Base-by-base conservation (phyloP, 2,888 invertebrate species). In the Parnassius smintheus region DNA sequence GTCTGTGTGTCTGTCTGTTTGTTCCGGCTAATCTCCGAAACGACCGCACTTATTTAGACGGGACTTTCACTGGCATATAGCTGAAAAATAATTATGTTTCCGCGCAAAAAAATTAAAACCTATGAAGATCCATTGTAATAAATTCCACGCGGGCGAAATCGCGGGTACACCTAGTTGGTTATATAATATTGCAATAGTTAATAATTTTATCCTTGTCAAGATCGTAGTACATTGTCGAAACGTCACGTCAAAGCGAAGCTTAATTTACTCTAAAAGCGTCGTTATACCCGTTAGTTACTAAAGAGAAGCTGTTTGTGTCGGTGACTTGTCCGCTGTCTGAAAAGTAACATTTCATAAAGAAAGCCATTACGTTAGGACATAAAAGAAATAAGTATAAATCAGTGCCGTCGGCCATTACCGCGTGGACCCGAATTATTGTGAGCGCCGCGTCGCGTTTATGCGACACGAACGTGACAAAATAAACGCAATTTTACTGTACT, bases 341-440 rank as follows among this genome's bases (percentile, higher is more conserved):
- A 84, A 59, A 76, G 77, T 78, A 80, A 80, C 80, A 78, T 80
- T 83, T 75, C 77, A 81, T 81, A 80, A 82, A 83, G 81, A 83
- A 84, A 85, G 78, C 83, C 81, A 88, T 88, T 88, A 81, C 74
- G 82, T 81, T 74, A 76, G 81, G 76, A 83, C 86, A 89, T 88
- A 89, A 90, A 89, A 88, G 86, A 86, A 88, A 87, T 82, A 85
- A 82, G 83, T 85, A 88, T 90, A 89, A 90, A 89, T 90, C 88
- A 86, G 88, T 83, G 76, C 75, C 76, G 85, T 76, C 81, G 76
- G 79, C 88, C 84, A 88, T 91, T 90, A 88, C 81, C 72, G 79
- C 76, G 75, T 77, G 74, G 81, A 75, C 78, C 75, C 77, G 76
- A 82, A 80, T 85, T 88, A 86, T 88, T 87, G 85, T 87, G 76